These are phyloP conservation scores for Lasiommata megera DNA, from an alignment of 2,888 invertebrate species.

Conservation along the genomic window DNA sequence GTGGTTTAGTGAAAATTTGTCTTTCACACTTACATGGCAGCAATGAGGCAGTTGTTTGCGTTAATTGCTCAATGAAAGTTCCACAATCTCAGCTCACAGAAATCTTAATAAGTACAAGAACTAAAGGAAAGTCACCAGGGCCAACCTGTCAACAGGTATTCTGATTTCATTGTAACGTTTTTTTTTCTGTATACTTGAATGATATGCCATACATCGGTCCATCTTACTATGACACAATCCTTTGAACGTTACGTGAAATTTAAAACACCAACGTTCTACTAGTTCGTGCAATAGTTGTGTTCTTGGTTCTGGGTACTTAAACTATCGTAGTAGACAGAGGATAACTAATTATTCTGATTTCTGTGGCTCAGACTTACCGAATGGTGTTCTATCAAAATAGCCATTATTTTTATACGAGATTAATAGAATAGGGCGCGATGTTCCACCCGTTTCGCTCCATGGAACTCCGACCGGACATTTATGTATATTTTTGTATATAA, in stretches of 20 bases:
- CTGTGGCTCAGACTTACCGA: constrained; percentile 32
- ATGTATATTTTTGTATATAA: constrained; percentile 81
- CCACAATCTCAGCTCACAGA: constrained; percentile 23
- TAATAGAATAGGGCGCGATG: constrained; percentile 38
- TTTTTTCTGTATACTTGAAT: too few species aligned
- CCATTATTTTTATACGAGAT: constrained; percentile 66
- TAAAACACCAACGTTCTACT: too few species aligned
- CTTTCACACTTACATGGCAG: neutral
- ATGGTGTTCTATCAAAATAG: constrained; percentile 49
- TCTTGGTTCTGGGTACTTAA: too few species aligned
- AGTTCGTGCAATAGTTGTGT: too few species aligned
- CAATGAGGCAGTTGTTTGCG: constrained; percentile 5
- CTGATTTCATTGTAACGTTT: too few species aligned
- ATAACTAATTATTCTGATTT: neutral
- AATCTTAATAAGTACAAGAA: neutral
- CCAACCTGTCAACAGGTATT: too few species aligned
- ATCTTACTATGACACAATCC: too few species aligned
- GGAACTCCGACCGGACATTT: constrained; percentile 57
- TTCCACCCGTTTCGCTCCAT: constrained; percentile 33
- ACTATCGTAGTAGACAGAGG: too few species aligned
- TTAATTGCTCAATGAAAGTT: constrained; percentile 34
- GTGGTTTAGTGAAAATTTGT: neutral
- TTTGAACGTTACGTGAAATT: too few species aligned
- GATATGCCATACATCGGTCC: too few species aligned
- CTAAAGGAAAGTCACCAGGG: neutral